Conservation (phyloP, 2,113 vertebrate genomes). For the Caracal caracal region DNA sequence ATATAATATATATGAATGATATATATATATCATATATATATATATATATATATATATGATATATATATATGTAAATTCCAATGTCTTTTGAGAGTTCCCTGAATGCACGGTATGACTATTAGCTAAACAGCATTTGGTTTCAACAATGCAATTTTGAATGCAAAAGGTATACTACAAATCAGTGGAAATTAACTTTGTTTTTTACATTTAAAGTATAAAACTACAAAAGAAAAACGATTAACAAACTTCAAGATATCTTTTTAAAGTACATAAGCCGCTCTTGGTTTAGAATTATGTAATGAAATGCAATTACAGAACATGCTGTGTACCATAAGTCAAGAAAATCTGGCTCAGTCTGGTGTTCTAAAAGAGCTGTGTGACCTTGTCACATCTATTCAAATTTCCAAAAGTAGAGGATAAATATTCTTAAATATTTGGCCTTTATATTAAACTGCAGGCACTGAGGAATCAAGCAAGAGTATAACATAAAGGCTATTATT, state of each 20-base stretch:
- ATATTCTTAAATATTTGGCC: neutral
- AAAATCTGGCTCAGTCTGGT: neutral
- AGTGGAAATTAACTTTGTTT: neutral
- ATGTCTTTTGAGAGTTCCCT: neutral
- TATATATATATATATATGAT: too few relatives aligned
- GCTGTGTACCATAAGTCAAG: neutral
- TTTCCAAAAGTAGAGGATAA: neutral
- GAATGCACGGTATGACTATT: neutral
- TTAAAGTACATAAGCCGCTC: neutral
- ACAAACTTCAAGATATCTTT: neutral
- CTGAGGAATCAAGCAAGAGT: neutral
- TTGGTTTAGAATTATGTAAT: constrained; percentile 20
- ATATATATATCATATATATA: too few relatives aligned
- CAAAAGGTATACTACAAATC: neutral
- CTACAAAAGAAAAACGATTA: neutral
- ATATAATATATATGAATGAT: too few relatives aligned
- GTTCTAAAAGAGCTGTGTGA: neutral
- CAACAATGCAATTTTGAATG: neutral
- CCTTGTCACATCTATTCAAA: neutral
- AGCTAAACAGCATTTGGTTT: constrained; percentile 5
- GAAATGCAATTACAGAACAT: constrained; percentile 13
- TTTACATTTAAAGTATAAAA: neutral
- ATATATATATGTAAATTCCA: too few relatives aligned
- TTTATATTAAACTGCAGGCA: neutral
- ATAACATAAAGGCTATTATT: neutral